A percentile compares a stretch with the other conserved stretches of the same genome.
These are phyloP conservation scores for Phylloscopus whistleri DNA, from an alignment of 2,113 vertebrate species.

Conservation along the genomic window DNA sequence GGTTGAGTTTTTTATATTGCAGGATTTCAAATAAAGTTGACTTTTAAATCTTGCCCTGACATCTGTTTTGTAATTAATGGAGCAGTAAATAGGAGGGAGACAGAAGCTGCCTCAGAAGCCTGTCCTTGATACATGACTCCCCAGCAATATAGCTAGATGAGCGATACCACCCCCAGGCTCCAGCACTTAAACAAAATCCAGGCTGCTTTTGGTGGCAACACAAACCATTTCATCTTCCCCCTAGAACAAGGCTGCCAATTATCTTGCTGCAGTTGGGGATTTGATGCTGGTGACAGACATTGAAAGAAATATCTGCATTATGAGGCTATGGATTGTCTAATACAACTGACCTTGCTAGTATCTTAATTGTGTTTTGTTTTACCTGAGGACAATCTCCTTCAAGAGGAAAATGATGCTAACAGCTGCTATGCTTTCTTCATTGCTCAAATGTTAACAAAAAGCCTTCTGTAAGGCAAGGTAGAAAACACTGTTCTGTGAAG, in stretches of 20 bases:
- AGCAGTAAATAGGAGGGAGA: slow-evolving; percentile 33
- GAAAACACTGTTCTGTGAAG: not conserved
- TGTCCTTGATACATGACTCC: slow-evolving; percentile 12
- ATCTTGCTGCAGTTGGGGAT: not conserved
- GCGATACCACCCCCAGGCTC: not conserved
- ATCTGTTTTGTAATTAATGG: slow-evolving; percentile 44
- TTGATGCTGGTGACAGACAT: slow-evolving; percentile 2
- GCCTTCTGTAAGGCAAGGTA: not conserved
- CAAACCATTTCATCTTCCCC: not conserved
- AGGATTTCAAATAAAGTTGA: slow-evolving; percentile 50
- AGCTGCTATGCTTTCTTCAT: slow-evolving; percentile 7
- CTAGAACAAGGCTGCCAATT: slow-evolving; percentile 32
- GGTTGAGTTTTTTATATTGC: slow-evolving; percentile 16
- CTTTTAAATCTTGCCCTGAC: slow-evolving; percentile 40
- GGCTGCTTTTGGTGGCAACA: slow-evolving; percentile 11
- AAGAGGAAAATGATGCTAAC: not conserved
- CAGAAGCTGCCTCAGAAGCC: slow-evolving; percentile 20
- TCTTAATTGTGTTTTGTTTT: slow-evolving; percentile 34
- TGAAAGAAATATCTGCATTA: slow-evolving; percentile 27
- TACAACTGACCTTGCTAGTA: slow-evolving; percentile 14
- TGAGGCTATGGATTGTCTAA: not conserved
- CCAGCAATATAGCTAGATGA: not conserved
- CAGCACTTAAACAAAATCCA: slow-evolving; percentile 4
- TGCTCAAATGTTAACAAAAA: slow-evolving; percentile 30
- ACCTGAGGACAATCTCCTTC: slow-evolving; percentile 24